Evolutionary conservation across 2,113 vertebrate genomes (phyloP), one percentile per base, ranked within the genome.

Genomic region (Fregata magnificens): DNA sequence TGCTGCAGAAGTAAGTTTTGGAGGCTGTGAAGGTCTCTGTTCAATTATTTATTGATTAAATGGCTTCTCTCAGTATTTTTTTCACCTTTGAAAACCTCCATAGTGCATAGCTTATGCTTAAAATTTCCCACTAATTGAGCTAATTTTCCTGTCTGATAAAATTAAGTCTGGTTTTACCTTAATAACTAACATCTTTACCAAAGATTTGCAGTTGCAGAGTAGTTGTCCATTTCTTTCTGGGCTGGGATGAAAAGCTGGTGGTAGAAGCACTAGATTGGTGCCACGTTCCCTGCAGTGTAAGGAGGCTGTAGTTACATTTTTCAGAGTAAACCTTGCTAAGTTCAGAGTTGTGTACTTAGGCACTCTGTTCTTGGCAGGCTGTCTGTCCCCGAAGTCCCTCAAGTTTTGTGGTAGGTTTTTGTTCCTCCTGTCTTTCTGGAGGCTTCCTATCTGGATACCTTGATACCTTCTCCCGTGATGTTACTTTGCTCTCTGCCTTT

Each of bases 1-100:
- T 14, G 98, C 98, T 55, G 83, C 98, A 12, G 99, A 98, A 97
- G 99, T 99, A 86, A 99, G 99, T 92, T 45, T 28, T 28, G 36
- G 76, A 38, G 34, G 52, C 70, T 16, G 19, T 6, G 9, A n/a
- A 24, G 17, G 52, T 34, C 74, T 70, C 59, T 32, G 28, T 52
- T 87, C 61, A 20, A 0, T 24, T 29, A 13, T 29, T 49, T 18
- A 42, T 38, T 11, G 0, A 1, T 36, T 11, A 36, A 71, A 32
- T 52, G 10, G 19, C 21, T 88, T 58, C 82, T 58, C 31, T 24
- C 9, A 1, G 16, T 6, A 3, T 0, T 25, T 34, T 17, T 65
- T 56, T 38, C 11, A 2, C 29, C 20, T 50, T 62, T 49, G 31
- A 8, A 66, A 69, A 26, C 18, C 34, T 76, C 70, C 11, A 2